phyloP scores from a whole-genome alignment of 2,888 invertebrate species.

The Zygothrica quintamaculata region DNA sequence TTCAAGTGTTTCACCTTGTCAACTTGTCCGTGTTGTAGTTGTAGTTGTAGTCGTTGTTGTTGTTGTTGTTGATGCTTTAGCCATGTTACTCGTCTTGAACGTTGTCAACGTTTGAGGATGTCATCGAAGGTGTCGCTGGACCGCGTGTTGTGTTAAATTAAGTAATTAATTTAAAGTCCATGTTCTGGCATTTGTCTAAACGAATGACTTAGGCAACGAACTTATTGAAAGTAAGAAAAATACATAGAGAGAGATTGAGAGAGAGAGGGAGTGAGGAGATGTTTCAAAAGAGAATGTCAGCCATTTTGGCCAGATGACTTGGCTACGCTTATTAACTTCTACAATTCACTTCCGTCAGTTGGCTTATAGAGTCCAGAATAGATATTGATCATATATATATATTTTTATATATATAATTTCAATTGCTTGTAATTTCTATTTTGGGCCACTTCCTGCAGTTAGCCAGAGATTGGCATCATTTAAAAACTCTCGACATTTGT shows the following conservation, averaged over 20 bases:
- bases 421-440: conserved; percentile 75
- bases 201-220: conserved; percentile 73
- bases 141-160: conserved; percentile 76
- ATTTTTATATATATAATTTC: conserved; percentile 27
- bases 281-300: neutral
- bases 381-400: conserved; percentile 54
- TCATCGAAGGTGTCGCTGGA: conserved; percentile 70
- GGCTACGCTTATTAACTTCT: conserved; percentile 58
- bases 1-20: conserved; percentile 22
- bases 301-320: conserved; percentile 39
- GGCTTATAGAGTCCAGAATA: conserved; percentile 8
- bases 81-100: conserved; percentile 10
- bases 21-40: conserved; percentile 36
- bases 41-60: conserved; percentile 7
- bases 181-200: conserved; percentile 70
- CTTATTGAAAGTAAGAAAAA: no score
- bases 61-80: conserved; percentile 8
- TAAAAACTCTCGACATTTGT: conserved; percentile 66
- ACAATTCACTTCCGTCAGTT: conserved; percentile 69
- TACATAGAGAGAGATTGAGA: no score
- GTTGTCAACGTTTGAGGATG: conserved; percentile 49
- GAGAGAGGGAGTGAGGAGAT: no score
- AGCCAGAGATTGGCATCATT: conserved; percentile 68
- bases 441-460: conserved; percentile 64
- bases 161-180: conserved; percentile 80